phyloP scores from a whole-genome alignment of 2,113 vertebrate genomes.

The Dicaeum eximium region DNA sequence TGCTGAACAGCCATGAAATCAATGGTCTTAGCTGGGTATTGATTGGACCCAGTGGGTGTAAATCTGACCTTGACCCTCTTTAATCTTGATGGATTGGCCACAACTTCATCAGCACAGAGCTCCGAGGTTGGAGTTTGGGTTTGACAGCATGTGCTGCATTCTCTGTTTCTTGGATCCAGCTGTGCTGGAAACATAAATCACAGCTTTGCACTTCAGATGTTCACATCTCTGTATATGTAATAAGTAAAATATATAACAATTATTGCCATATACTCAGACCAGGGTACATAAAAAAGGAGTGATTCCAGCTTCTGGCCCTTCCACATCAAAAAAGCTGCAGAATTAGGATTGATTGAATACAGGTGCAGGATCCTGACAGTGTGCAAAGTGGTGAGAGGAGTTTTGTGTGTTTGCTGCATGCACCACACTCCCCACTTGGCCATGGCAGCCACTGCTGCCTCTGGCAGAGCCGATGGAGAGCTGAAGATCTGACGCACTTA shows the following conservation, averaged over 20 bases:
- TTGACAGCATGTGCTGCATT: not conserved
- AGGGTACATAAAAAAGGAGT: not conserved
- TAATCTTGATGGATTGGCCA: not conserved
- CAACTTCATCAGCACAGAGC: not conserved
- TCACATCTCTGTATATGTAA: not conserved
- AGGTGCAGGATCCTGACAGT: not conserved
- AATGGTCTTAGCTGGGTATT: not conserved
- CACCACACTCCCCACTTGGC: not conserved
- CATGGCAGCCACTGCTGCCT: not conserved
- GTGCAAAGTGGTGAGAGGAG: not conserved
- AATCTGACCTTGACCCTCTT: conserved; percentile 6
- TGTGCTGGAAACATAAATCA: not conserved
- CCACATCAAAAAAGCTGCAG: not conserved
- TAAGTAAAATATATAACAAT: not conserved
- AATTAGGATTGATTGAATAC: not conserved
- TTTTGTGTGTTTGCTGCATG: not conserved
- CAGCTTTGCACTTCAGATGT: not conserved
- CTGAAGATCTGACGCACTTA: not conserved
- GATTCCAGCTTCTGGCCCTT: not conserved
- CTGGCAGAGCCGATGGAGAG: not conserved
- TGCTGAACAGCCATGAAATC: not conserved
- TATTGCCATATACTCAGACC: not conserved
- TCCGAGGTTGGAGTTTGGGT: not conserved
- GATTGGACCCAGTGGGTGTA: not conserved
- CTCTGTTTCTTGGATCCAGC: not conserved